phyloP scores from a whole-genome alignment of 35 echinoderm and acorn worm species.

The Ptychodera flava region DNA sequence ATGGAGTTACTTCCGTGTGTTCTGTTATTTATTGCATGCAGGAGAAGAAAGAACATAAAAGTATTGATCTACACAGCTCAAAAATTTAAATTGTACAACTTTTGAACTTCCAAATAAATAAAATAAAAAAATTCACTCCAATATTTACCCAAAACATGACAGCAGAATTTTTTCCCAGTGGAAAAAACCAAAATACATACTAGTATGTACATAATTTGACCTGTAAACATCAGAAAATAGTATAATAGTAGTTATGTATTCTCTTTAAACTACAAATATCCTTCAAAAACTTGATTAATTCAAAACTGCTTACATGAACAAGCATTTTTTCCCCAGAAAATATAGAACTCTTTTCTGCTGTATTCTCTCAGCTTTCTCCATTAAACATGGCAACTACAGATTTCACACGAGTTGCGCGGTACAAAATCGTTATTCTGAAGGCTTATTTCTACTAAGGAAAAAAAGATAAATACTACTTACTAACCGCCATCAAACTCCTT shows the following conservation, averaged over 20 bases:
- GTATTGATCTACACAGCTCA: too few species aligned
- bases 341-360: neutral
- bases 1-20: too few species aligned
- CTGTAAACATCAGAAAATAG: neutral
- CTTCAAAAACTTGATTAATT: neutral
- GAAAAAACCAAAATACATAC: neutral
- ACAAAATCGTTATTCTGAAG: too few species aligned
- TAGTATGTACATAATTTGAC: neutral
- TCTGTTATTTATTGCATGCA: slow-evolving; percentile 1
- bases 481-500: too few species aligned
- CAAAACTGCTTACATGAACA: neutral
- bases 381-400: too few species aligned
- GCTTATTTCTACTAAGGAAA: too few species aligned
- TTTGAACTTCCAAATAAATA: neutral
- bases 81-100: too few species aligned
- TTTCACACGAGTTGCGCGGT: too few species aligned
- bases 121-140: neutral
- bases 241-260: neutral
- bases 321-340: neutral
- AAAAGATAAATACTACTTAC: too few species aligned
- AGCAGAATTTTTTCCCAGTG: neutral
- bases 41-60: too few species aligned
- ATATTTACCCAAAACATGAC: neutral
- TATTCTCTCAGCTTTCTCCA: too few species aligned
- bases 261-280: neutral